Percentiles rank a stretch among this genome's conserved stretches.
Conservation (phyloP, 2,113 vertebrate species). For the Myrmecobius fasciatus region DNA sequence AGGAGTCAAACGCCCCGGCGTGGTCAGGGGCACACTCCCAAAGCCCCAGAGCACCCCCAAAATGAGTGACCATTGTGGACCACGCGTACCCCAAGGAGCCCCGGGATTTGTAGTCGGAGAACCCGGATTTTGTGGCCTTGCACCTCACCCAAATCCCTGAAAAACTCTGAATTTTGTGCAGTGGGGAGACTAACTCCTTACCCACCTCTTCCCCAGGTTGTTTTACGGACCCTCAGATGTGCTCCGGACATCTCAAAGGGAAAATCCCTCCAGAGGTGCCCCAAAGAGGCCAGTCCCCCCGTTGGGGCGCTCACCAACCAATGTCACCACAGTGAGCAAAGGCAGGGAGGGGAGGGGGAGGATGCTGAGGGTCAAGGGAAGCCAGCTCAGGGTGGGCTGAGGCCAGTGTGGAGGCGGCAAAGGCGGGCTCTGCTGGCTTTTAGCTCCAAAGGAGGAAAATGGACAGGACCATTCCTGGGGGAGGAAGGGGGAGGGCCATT, state of each 20-base stretch:
- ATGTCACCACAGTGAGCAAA: not conserved
- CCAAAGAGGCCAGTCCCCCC: not conserved
- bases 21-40: accelerated
- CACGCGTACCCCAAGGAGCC: no score
- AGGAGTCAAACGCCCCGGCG: not conserved
- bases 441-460: not conserved
- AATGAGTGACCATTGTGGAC: not conserved
- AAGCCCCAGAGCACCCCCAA: not conserved
- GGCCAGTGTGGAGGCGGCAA: not conserved
- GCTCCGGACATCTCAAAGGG: not conserved
- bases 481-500: no score
- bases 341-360: no score
- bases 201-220: not conserved
- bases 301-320: not conserved
- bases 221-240: not conserved
- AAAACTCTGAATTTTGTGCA: not conserved
- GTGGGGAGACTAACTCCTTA: not conserved
- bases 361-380: no score
- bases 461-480: not conserved
- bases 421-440: not conserved
- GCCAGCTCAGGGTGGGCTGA: not conserved
- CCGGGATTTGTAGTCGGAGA: not conserved
- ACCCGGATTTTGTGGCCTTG: not conserved
- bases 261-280: not conserved
- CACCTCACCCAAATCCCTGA: not conserved